These are phyloP conservation scores for Ennomos fuscantarius DNA, from an alignment of 2,888 invertebrate genomes.

Conservation along the genomic window DNA sequence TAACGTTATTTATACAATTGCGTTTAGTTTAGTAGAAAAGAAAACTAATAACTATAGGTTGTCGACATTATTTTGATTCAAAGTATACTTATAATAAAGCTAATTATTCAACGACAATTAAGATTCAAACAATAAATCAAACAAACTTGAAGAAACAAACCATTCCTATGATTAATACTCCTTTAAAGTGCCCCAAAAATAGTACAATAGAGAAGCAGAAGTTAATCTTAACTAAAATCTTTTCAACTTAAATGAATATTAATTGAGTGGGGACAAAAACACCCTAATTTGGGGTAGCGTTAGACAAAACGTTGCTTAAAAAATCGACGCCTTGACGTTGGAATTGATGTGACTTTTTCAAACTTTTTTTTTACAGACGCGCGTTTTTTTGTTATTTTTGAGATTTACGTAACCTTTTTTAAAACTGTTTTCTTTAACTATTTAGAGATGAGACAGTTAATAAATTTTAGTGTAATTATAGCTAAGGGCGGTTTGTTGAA, in stretches of 20 bases:
- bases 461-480: conserved; percentile 79
- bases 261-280: conserved; percentile 56
- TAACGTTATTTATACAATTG: no score
- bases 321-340: conserved; percentile 58
- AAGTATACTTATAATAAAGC: conserved; percentile 32
- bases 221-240: conserved; percentile 71
- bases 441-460: conserved; percentile 58
- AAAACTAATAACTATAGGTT: conserved; percentile 1
- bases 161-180: conserved; percentile 65
- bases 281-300: conserved; percentile 51
- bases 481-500: conserved; percentile 76
- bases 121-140: conserved; percentile 64
- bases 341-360: conserved; percentile 70
- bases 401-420: conserved; percentile 9
- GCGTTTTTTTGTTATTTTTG: no score
- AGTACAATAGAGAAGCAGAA: conserved; percentile 46
- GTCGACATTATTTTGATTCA: not conserved
- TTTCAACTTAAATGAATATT: conserved; percentile 60
- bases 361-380: conserved; percentile 6
- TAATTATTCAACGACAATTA: conserved; percentile 57
- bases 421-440: conserved; percentile 35
- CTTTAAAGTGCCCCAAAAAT: conserved; percentile 64
- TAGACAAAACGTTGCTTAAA: conserved; percentile 61
- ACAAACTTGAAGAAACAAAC: conserved; percentile 56
- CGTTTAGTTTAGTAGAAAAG: conserved; percentile 28